Evolutionary conservation across 2,113 vertebrate genomes (phyloP).

Genomic region (western clawed frog (Xenopus tropicalis)): DNA sequence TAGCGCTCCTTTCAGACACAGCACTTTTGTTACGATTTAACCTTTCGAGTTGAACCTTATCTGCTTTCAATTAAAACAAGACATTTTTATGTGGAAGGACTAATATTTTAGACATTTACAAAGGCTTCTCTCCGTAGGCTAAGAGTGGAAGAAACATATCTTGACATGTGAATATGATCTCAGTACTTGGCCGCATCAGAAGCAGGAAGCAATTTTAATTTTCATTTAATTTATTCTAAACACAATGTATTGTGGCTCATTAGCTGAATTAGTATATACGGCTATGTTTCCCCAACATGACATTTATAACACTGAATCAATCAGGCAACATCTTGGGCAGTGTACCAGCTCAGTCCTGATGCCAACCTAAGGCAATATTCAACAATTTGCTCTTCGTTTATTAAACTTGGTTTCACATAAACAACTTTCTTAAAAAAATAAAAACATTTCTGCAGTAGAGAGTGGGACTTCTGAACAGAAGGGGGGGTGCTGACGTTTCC

Average conservation of each 20-base stretch:
- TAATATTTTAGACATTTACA: constrained; percentile 42
- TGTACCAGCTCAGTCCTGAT: neutral
- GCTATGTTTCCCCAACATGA: neutral
- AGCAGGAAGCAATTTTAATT: constrained; percentile 34
- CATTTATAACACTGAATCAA: neutral
- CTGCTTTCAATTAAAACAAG: constrained; percentile 42
- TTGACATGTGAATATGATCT: constrained; percentile 42
- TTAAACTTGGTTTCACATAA: no score
- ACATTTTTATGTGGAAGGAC: constrained; percentile 38
- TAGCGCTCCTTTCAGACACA: constrained; percentile 23
- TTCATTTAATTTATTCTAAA: constrained; percentile 39
- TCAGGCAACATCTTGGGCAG: no score
- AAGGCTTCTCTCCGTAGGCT: constrained; percentile 31
- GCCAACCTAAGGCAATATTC: no score
- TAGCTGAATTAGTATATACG: constrained; percentile 27
- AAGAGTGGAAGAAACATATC: constrained; percentile 29
- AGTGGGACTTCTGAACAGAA: no score
- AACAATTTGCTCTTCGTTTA: no score
- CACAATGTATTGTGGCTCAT: constrained; percentile 24
- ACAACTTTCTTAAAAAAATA: no score
- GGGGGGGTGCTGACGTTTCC: no score
- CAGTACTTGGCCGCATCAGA: constrained; percentile 18
- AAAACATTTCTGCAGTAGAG: no score
- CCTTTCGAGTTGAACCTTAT: constrained; percentile 35
- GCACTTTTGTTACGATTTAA: constrained; percentile 20